These are phyloP conservation scores for Amia ocellicauda DNA, from an alignment of 2,113 vertebrate species.

Conservation along the genomic window DNA sequence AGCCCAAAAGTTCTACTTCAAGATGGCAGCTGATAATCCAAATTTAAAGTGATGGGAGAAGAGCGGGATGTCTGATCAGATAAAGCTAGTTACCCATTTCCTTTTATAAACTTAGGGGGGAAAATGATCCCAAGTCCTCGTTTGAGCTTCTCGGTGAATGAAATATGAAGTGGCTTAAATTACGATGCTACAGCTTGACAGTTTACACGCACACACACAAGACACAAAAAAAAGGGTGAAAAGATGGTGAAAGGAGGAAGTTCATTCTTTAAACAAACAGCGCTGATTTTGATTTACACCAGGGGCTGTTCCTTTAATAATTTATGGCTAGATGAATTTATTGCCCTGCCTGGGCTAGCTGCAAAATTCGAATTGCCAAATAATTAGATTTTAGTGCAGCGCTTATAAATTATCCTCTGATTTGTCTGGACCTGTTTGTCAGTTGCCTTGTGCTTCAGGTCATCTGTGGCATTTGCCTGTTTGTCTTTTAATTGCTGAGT, in stretches of 20 bases:
- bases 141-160: background rate
- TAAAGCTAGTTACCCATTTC: constrained; percentile 26
- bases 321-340: constrained; percentile 91
- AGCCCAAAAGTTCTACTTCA: constrained; percentile 32
- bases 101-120: constrained; percentile 8
- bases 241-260: constrained; percentile 46
- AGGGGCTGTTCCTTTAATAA: constrained; percentile 83
- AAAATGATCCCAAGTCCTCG: background rate
- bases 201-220: constrained; percentile 2
- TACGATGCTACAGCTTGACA: constrained; percentile 6
- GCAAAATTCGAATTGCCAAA: constrained; percentile 91
- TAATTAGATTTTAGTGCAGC: constrained; percentile 91
- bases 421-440: constrained; percentile 94
- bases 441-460: constrained; percentile 86
- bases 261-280: constrained; percentile 81
- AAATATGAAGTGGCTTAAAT: constrained; percentile 1
- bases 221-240: constrained; percentile 4
- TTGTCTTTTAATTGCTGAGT: constrained; percentile 91
- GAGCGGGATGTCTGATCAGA: constrained; percentile 26
- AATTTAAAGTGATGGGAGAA: constrained; percentile 26
- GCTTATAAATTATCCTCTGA: constrained; percentile 90
- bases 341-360: constrained; percentile 80
- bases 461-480: constrained; percentile 90
- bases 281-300: constrained; percentile 82
- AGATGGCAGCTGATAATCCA: constrained; percentile 42